phyloP scores from a whole-genome alignment of 2,113 vertebrate species.

The Lethenteron camtschaticum region DNA sequence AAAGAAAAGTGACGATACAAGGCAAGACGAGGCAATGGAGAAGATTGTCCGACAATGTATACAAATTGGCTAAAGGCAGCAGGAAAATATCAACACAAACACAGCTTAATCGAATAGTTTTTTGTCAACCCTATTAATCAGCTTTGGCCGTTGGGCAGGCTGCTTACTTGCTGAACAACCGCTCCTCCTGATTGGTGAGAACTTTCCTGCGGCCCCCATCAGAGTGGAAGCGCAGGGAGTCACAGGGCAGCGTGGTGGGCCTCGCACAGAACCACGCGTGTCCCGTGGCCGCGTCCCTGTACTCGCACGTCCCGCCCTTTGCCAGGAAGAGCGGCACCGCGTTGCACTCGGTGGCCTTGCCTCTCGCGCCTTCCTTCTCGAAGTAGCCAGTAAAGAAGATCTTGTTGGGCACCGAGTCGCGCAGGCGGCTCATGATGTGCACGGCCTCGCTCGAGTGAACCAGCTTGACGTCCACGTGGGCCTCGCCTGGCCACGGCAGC shows the following conservation, averaged over 20 bases:
- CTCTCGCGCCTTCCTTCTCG: constrained; percentile 42
- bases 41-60: no score
- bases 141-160: no score
- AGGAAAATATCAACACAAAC: no score
- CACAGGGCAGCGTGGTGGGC: constrained; percentile 56
- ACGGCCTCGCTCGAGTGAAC: constrained; percentile 18
- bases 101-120: no score
- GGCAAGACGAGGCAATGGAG: no score
- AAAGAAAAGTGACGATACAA: no score
- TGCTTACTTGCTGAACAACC: constrained; percentile 66
- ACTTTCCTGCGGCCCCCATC: constrained; percentile 69
- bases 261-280: constrained; percentile 97
- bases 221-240: constrained; percentile 55
- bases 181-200: constrained; percentile 40
- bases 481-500: constrained; percentile 14
- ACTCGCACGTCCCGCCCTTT: constrained; percentile 51
- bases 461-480: constrained; percentile 13
- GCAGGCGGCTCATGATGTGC: constrained; percentile 21
- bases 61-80: no score
- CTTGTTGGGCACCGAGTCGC: constrained; percentile 48
- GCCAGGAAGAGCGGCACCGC: constrained; percentile 37
- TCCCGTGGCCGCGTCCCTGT: constrained; percentile 58
- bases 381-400: constrained; percentile 77
- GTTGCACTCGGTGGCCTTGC: constrained; percentile 58
- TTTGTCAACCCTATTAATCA: no score